Conservation (phyloP, 1,140 invertebrate species). For the Dreissena rostriformis region DNA sequence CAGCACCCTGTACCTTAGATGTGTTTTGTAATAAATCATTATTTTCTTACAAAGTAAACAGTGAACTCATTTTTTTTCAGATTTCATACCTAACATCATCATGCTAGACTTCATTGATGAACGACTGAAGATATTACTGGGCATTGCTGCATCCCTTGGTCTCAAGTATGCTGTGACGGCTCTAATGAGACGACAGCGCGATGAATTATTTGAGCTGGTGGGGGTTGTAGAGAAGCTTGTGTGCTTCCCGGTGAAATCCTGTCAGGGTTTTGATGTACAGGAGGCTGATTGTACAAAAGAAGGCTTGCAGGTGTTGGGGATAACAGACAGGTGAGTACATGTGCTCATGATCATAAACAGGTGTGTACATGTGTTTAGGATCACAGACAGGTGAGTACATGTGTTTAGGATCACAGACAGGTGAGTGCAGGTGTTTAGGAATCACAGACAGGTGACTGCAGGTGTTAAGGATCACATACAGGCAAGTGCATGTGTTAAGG, state of each 20-base stretch:
- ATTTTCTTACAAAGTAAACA: too few species aligned
- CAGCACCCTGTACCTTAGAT: too few species aligned
- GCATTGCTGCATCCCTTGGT: neutral
- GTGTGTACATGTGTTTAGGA: too few species aligned
- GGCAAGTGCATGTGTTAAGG: too few species aligned
- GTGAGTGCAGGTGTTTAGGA: too few species aligned
- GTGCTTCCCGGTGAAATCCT: conserved; percentile 53
- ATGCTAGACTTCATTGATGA: conserved; percentile 6
- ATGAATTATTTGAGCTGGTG: conserved; percentile 42
- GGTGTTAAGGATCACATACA: conserved; percentile 22
- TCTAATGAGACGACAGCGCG: conserved; percentile 9
- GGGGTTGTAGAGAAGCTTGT: conserved; percentile 47
- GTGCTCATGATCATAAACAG: too few species aligned
- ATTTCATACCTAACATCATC: neutral
- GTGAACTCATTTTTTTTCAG: too few species aligned
- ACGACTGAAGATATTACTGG: conserved; percentile 14
- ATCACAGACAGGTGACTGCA: too few species aligned
- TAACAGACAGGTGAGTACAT: conserved; percentile 39
- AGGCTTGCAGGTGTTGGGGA: conserved; percentile 18
- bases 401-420: too few species aligned
- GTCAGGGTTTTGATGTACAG: conserved; percentile 33
- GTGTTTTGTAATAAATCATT: too few species aligned
- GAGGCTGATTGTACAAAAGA: conserved; percentile 44
- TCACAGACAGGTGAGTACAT: too few species aligned
- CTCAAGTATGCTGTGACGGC: conserved; percentile 1